phyloP scores from a whole-genome alignment of 2,797 vertebrate genomes.

The Euthynnus affinis region DNA sequence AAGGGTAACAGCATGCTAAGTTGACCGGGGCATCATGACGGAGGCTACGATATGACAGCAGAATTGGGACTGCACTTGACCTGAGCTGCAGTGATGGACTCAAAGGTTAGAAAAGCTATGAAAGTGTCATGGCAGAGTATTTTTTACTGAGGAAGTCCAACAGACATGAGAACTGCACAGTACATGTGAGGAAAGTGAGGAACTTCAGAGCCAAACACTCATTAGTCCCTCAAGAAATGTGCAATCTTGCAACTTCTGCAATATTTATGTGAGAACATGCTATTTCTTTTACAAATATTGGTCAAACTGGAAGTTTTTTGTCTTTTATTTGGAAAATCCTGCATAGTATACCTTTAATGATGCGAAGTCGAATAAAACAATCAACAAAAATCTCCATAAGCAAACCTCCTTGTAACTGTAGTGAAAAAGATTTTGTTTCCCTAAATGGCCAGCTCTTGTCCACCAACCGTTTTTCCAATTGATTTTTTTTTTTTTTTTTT shows the following conservation, averaged over 20 bases:
- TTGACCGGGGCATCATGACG: constrained; percentile 43
- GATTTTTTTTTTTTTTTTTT: background rate
- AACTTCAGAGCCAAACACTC: background rate
- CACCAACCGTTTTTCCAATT: background rate
- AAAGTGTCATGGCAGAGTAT: constrained; percentile 25
- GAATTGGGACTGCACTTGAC: constrained; percentile 44
- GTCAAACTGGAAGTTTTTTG: background rate
- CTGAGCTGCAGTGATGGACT: constrained; percentile 54
- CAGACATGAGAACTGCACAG: constrained; percentile 15
- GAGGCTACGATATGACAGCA: constrained; percentile 44
- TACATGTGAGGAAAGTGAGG: too few species aligned
- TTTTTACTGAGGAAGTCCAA: constrained; percentile 24
- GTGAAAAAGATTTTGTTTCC: background rate
- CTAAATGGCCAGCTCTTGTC: background rate
- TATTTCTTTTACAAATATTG: background rate
- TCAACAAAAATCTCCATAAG: background rate
- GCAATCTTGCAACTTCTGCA: background rate
- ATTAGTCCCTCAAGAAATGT: background rate
- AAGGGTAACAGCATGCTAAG: constrained; percentile 36
- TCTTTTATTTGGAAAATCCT: too few species aligned
- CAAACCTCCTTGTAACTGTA: background rate
- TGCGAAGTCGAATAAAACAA: background rate
- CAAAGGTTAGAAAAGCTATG: constrained; percentile 46
- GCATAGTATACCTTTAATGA: background rate
- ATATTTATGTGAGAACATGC: background rate